Base-by-base conservation (phyloP, 2,888 invertebrate species). In the Pomacea canaliculata region DNA sequence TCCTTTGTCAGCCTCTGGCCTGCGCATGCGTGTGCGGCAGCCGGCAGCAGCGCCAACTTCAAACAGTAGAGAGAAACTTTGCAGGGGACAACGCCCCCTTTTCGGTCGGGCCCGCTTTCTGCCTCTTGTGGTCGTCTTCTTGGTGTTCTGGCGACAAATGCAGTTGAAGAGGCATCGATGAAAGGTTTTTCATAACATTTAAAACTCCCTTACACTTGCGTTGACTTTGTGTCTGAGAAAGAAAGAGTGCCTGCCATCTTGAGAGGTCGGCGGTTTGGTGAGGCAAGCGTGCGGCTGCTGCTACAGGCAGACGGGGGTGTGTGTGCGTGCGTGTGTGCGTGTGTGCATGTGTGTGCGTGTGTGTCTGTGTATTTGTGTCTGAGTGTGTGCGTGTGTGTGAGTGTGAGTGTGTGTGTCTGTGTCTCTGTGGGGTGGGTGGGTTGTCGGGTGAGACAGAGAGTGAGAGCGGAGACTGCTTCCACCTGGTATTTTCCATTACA, bases 401-500 rank as follows among this genome's bases (percentile, higher is more conserved):
- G 37, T 37, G 37, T 37, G 37, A 37, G 37, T 37, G 4, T 37
- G 4, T 1, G 37, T 37, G 37, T 37, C 1, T 37, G 37, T 37
- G 37, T 37, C 37, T 37, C 1, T 37, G 37, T 37, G 37, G 37
- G 37, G 37, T 37, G 37, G 37, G 37, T 37, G 37, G 37, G 37
- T 37, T 37, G 37, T 37, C 37, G 37, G 37, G 37, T 37, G 37
- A 37, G 37, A 37, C 37, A 37, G 37, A 37, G 37, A 37, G 37
- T 70, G 62, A 65, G 67, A 18, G 19, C 67, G 65, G 65, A 70
- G 66, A 66, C 66, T 23, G 60, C 60, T 74, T 74, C 77, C 79
- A 79, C 76, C 80, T 81, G 80, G 81, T 81, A 63, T 77, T 73
- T 73, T 74, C 77, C 73, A 79, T 80, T 78, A 56, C 76, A 66